Evolutionary conservation across 2,113 vertebrate species (phyloP).

Genomic region (Plecturocebus donacophilus): DNA sequence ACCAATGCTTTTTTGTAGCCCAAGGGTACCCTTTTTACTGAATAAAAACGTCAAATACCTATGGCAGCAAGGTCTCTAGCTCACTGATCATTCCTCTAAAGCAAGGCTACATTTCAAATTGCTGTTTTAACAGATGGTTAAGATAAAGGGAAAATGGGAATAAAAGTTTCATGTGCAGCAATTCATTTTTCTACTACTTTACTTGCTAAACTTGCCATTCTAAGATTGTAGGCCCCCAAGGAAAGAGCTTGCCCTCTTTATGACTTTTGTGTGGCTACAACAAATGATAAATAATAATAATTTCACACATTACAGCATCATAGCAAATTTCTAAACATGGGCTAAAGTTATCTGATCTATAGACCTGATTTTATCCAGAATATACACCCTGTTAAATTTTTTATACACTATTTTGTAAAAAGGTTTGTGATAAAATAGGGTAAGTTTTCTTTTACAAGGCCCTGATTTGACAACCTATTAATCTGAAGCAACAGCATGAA

Average conservation of each 20-base stretch:
- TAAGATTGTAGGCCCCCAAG: constrained; percentile 8
- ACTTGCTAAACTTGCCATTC: constrained; percentile 53
- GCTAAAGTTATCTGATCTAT: neutral
- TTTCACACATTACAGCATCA: neutral
- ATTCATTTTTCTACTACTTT: constrained; percentile 59
- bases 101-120: constrained; percentile 55
- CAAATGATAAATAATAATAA: constrained; percentile 40
- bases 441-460: neutral
- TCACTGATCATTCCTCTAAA: constrained; percentile 56
- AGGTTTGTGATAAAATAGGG: neutral
- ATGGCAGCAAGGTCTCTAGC: constrained; percentile 5
- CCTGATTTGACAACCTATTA: neutral
- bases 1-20: constrained; percentile 38
- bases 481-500: neutral
- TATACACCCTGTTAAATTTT: neutral
- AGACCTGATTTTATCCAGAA: neutral
- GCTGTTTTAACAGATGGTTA: constrained; percentile 67
- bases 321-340: neutral
- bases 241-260: constrained; percentile 49
- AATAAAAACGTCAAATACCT: constrained; percentile 49
- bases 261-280: neutral
- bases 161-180: constrained; percentile 57
- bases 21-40: constrained; percentile 31
- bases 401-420: neutral
- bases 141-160: constrained; percentile 54